Percentiles rank a stretch among this genome's conserved stretches.
phyloP scores from a whole-genome alignment of 1,140 invertebrate species.

The Zaprionus kolodkinae region DNA sequence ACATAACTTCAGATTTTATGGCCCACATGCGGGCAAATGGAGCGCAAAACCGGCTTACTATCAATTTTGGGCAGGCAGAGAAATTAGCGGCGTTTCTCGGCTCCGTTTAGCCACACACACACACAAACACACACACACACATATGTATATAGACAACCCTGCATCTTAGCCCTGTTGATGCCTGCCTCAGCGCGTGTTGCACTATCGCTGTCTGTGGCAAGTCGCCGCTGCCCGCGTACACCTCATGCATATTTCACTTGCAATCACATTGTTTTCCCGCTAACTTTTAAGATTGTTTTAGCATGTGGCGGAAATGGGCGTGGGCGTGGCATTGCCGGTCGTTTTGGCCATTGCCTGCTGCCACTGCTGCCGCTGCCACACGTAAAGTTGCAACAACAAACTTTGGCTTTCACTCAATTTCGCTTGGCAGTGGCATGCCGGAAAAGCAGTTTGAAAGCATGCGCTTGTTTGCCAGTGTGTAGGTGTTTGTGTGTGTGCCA shows the following conservation, averaged over 20 bases:
- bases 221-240: slow-evolving; percentile 56
- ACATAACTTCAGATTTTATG: slow-evolving; percentile 81
- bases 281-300: slow-evolving; percentile 83
- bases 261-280: slow-evolving; percentile 81
- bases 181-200: slow-evolving; percentile 11
- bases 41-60: slow-evolving; percentile 59
- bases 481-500: slow-evolving; percentile 7
- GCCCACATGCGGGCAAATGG: slow-evolving; percentile 61
- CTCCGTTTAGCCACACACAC: not conserved
- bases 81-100: slow-evolving; percentile 71
- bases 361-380: slow-evolving; percentile 34
- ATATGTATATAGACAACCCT: not conserved
- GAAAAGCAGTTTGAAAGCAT: slow-evolving; percentile 53
- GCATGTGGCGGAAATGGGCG: slow-evolving; percentile 79
- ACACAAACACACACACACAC: not conserved
- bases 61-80: slow-evolving; percentile 57
- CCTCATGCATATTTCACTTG: slow-evolving; percentile 82
- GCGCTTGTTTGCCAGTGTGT: slow-evolving; percentile 17
- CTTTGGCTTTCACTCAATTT: slow-evolving; percentile 78
- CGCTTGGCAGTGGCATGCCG: slow-evolving; percentile 37
- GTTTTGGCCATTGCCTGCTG: slow-evolving; percentile 1
- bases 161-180: not conserved
- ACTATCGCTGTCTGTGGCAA: slow-evolving; percentile 42
- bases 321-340: slow-evolving; percentile 49
- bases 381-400: slow-evolving; percentile 74